Percentiles rank a stretch among this genome's conserved stretches.
These are phyloP conservation scores for Platycheirus albimanus DNA, from an alignment of 2,888 invertebrate species.

Conservation along the genomic window DNA sequence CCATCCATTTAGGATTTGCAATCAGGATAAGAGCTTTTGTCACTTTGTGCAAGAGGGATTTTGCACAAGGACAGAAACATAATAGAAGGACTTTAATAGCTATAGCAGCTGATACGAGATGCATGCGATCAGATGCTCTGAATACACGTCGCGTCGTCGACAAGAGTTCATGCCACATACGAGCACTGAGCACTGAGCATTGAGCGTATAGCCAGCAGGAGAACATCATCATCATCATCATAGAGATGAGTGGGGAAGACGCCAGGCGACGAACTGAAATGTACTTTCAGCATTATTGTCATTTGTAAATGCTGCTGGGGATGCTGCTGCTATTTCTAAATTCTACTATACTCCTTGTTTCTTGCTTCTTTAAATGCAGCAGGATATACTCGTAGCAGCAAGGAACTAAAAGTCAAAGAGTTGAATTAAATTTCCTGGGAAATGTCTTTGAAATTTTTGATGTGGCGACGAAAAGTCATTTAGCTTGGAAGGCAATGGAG, in stretches of 20 bases:
- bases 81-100: constrained; percentile 70
- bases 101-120: constrained; percentile 62
- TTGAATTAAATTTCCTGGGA: constrained; percentile 52
- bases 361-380: constrained; percentile 8
- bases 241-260: constrained; percentile 10
- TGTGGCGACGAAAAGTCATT: constrained; percentile 40
- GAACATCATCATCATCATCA: neutral
- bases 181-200: too few species aligned
- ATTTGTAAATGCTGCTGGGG: constrained; percentile 31
- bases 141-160: constrained; percentile 18
- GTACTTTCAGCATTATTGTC: constrained; percentile 58
- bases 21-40: constrained; percentile 75
- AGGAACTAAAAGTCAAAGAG: constrained; percentile 28
- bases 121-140: constrained; percentile 43
- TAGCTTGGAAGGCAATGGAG: constrained; percentile 19
- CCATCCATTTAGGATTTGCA: constrained; percentile 70
- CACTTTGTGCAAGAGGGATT: constrained; percentile 72
- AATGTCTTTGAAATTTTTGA: constrained; percentile 47
- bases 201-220: constrained; percentile 11
- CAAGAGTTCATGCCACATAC: constrained; percentile 36
- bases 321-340: neutral
- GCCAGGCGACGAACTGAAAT: constrained; percentile 51
- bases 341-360: too few species aligned
- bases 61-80: constrained; percentile 66
- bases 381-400: too few species aligned